Base-by-base conservation (phyloP, 2,888 invertebrate genomes). In the Philereme transversata region DNA sequence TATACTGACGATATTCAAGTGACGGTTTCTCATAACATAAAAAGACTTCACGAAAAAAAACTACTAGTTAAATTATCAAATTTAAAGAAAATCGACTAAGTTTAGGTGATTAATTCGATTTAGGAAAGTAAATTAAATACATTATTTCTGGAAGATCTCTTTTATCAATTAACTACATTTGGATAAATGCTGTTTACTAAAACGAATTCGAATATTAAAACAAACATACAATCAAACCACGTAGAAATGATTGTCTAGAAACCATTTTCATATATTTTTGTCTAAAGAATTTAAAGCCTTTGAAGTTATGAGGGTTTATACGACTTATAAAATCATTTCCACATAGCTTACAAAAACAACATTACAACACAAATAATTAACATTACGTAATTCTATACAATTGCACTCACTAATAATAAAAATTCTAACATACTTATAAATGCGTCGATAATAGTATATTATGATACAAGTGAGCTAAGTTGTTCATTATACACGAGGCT, bases 401-500 rank as follows among this genome's bases (percentile, higher is more conserved):
- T 57, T 57, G 49, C 49, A 60, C 45, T 44, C 36, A 52, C 35
- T 41, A 46, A 35, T n/a, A 38, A 58, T 45, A 54, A 54, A 50
- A 54, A 41, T 44, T 8, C 50, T 51, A 40, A 41, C 41, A 50
- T 35, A 60, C 44, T 22, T 22, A 54, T 79, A 78, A 80, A 80
- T 80, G 79, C 79, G 67, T 35, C 57, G 38, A 57, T 75, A 77
- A 77, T 76, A n/a, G n/a, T n/a, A n/a, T n/a, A n/a, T n/a, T n/a
- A n/a, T n/a, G n/a, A n/a, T n/a, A n/a, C n/a, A n/a, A n/a, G n/a
- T n/a, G n/a, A n/a, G n/a, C n/a, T n/a, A n/a, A n/a, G n/a, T n/a
- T n/a, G n/a, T n/a, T n/a, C n/a, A n/a, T n/a, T n/a, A n/a, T n/a
- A n/a, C n/a, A n/a, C n/a, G n/a, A n/a, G n/a, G n/a, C n/a, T n/a